A percentile compares a stretch with the other conserved stretches of the same genome.
These are phyloP conservation scores for Drosophila trapezifrons DNA, from an alignment of 1,140 invertebrate genomes.

Conservation along the genomic window DNA sequence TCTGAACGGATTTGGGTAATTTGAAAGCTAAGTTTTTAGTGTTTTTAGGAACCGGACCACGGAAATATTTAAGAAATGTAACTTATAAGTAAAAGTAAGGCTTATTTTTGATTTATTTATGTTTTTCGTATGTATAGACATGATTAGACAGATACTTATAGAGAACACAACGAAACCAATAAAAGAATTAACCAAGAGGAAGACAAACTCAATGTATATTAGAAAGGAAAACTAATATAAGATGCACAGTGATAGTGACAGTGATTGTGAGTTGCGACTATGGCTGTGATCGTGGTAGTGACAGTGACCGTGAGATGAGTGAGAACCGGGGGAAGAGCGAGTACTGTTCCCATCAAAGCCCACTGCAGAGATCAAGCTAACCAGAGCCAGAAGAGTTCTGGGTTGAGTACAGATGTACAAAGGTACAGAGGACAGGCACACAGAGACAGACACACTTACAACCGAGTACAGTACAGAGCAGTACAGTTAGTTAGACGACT, in stretches of 20 bases:
- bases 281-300: slow-evolving; percentile 19
- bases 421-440: slow-evolving; percentile 38
- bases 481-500: slow-evolving; percentile 53
- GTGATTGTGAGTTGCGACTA: slow-evolving; percentile 18
- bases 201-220: slow-evolving; percentile 12
- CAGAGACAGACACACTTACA: slow-evolving; percentile 54
- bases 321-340: slow-evolving; percentile 4
- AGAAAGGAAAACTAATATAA: slow-evolving; percentile 10
- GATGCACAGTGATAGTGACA: slow-evolving; percentile 11
- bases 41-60: slow-evolving; percentile 8
- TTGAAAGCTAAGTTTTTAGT: neutral
- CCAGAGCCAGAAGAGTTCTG: slow-evolving; percentile 10
- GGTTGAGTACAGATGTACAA: slow-evolving; percentile 11
- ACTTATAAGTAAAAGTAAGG: neutral
- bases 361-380: slow-evolving; percentile 34
- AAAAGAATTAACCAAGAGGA: neutral
- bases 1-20: slow-evolving; percentile 12
- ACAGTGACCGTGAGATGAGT: slow-evolving; percentile 24
- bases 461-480: slow-evolving; percentile 50
- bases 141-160: slow-evolving; percentile 29
- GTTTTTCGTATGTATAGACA: slow-evolving; percentile 11
- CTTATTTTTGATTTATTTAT: neutral
- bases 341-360: slow-evolving; percentile 32
- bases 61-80: neutral
- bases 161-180: neutral